These are phyloP conservation scores for Zaprionus gabonicus DNA, from an alignment of 1,140 invertebrate genomes.

Conservation along the genomic window DNA sequence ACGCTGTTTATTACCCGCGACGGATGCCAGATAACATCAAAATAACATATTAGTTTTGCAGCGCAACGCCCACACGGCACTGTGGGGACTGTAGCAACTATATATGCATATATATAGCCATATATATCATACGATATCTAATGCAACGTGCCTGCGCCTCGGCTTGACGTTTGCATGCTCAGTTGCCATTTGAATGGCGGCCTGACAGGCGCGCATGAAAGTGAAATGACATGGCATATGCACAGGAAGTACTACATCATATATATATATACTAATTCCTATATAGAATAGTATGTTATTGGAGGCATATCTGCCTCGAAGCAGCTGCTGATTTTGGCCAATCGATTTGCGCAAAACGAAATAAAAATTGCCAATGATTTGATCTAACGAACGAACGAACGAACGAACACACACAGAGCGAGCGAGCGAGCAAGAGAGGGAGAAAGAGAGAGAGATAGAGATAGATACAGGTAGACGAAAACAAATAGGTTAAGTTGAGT, in stretches of 20 bases:
- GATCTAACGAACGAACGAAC: constrained; percentile 46
- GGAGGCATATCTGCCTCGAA: constrained; percentile 43
- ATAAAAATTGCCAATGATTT: constrained; percentile 62
- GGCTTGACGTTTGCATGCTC: constrained; percentile 78
- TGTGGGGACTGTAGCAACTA: neutral
- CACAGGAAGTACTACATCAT: constrained; percentile 13
- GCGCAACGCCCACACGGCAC: constrained; percentile 24
- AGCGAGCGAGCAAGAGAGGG: constrained; percentile 14
- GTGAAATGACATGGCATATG: constrained; percentile 36
- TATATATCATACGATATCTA: constrained; percentile 57
- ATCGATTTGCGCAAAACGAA: constrained; percentile 61
- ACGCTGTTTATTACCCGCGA: neutral
- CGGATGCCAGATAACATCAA: constrained; percentile 25
- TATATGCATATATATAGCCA: constrained; percentile 17
- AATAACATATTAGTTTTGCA: constrained; percentile 30
- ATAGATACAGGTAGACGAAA: constrained; percentile 16
- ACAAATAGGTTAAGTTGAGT: constrained; percentile 28
- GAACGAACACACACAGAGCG: constrained; percentile 11
- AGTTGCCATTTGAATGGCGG: constrained; percentile 68
- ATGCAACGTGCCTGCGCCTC: constrained; percentile 60
- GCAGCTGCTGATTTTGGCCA: constrained; percentile 74
- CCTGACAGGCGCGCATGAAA: constrained; percentile 50
- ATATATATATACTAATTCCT: neutral
- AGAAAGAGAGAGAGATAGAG: constrained; percentile 8
- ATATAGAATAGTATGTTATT: neutral